These are phyloP conservation scores for Crotalus horridus DNA, from an alignment of 2,113 vertebrate genomes.

Conservation along the genomic window DNA sequence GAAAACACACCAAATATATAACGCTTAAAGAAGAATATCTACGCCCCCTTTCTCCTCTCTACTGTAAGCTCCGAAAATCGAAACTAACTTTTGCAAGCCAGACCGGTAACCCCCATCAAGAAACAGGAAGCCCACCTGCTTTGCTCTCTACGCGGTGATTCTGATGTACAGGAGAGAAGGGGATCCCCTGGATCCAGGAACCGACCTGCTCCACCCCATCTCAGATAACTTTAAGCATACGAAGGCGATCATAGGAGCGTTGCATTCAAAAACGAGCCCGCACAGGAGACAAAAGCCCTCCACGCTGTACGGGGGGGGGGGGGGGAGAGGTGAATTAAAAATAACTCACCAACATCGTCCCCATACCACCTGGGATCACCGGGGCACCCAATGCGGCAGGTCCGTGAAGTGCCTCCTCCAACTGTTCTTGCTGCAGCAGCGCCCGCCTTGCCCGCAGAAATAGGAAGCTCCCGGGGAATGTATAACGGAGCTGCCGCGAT, in stretches of 20 bases:
- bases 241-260: background rate
- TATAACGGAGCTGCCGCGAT: conserved; percentile 3
- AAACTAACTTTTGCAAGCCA: background rate
- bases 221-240: background rate
- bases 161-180: background rate
- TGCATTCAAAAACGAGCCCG: background rate
- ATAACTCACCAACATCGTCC: background rate
- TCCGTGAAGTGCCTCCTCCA: conserved; percentile 33
- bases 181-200: background rate
- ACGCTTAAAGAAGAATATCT: background rate
- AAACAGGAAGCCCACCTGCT: background rate
- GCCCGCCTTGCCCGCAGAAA: background rate
- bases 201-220: background rate
- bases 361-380: conserved; percentile 35
- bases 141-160: background rate
- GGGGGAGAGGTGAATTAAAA: background rate
- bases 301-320: background rate
- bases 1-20: background rate
- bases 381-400: conserved; percentile 55
- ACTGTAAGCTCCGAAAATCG: background rate
- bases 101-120: background rate
- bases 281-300: background rate
- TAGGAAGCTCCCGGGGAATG: background rate
- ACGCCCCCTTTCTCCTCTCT: background rate
- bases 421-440: conserved; percentile 22